These are phyloP conservation scores for Phortica okadai DNA, from an alignment of 2,888 invertebrate species.

Conservation along the genomic window DNA sequence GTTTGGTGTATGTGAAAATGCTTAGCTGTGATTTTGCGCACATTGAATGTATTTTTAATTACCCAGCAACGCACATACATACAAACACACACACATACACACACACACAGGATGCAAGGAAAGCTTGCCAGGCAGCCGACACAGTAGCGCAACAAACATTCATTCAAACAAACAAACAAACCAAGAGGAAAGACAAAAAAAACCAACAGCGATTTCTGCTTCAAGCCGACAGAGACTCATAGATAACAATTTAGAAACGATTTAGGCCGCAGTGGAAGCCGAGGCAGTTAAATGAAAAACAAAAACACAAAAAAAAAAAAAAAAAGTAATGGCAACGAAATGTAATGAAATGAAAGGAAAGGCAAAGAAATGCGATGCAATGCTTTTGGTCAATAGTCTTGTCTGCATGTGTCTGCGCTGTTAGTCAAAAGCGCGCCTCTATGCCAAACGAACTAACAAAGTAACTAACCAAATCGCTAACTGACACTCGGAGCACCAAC, in stretches of 20 bases:
- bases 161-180: constrained; percentile 20
- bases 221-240: constrained; percentile 52
- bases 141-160: constrained; percentile 7
- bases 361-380: not conserved
- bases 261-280: constrained; percentile 59
- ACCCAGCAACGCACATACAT: constrained; percentile 38
- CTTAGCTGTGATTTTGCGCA: constrained; percentile 64
- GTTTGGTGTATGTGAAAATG: constrained; percentile 6
- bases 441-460: not conserved
- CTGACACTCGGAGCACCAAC: not conserved
- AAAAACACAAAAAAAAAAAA: not conserved
- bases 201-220: not conserved
- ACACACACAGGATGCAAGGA: constrained; percentile 56
- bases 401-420: constrained; percentile 30
- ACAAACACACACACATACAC: constrained; percentile 49
- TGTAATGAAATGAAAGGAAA: not conserved
- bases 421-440: constrained; percentile 19
- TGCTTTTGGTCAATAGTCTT: not conserved
- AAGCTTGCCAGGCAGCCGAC: not conserved
- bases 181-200: not conserved
- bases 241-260: constrained; percentile 70
- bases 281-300: not conserved
- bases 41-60: constrained; percentile 70
- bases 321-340: not conserved
- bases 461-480: not conserved